Evolutionary conservation across 2,888 invertebrate species (phyloP).

Genomic region (Masnerella sp.): DNA sequence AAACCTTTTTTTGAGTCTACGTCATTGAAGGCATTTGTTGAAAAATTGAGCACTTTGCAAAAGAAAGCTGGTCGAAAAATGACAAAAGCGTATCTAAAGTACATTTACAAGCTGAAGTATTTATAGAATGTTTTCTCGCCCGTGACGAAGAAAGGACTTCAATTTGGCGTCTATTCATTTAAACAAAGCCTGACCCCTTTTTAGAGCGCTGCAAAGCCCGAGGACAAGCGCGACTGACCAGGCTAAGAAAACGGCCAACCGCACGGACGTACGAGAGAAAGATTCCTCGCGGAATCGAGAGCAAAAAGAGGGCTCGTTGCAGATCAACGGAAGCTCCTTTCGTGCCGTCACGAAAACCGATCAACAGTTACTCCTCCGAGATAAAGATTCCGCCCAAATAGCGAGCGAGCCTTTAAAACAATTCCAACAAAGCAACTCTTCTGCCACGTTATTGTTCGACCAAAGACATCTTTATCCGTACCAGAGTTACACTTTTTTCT

Average conservation of each 20-base stretch:
- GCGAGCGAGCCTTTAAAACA: constrained; percentile 31
- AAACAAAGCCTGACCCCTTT: constrained; percentile 60
- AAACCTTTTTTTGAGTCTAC: no score
- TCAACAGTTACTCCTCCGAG: constrained; percentile 46
- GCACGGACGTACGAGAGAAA: constrained; percentile 9
- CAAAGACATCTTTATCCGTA: constrained; percentile 14
- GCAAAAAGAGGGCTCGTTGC: constrained; percentile 47
- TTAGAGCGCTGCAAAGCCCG: constrained; percentile 53
- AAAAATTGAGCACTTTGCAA: background rate
- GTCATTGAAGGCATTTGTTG: no score
- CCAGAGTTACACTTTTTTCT: background rate
- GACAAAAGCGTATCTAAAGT: background rate
- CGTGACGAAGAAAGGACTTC: constrained; percentile 42
- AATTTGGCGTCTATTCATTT: constrained; percentile 58
- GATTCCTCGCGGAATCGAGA: constrained; percentile 31
- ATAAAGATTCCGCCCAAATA: constrained; percentile 37
- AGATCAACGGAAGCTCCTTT: constrained; percentile 54
- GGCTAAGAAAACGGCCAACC: constrained; percentile 38
- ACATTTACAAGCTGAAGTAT: constrained; percentile 30
- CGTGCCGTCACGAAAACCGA: constrained; percentile 49
- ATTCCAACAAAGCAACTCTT: constrained; percentile 32
- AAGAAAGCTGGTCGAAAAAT: background rate
- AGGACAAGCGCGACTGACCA: constrained; percentile 54
- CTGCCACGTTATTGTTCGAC: constrained; percentile 12
- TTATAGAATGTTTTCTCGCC: constrained; percentile 46